These are phyloP conservation scores for Gallinago undulata DNA, from an alignment of 2,113 vertebrate species.

Conservation along the genomic window DNA sequence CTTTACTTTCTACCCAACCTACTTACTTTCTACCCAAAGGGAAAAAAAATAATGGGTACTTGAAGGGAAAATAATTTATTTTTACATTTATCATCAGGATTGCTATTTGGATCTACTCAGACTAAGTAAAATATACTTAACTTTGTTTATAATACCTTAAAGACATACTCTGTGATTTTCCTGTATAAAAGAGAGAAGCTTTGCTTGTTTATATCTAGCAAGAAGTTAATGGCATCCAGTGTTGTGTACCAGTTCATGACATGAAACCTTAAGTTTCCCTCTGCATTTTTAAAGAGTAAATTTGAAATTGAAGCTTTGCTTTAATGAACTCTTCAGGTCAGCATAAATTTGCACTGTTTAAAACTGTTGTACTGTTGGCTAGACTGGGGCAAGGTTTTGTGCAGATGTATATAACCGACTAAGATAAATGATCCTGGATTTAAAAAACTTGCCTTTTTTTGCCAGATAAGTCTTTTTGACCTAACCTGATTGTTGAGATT, in stretches of 20 bases:
- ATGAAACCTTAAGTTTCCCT: background rate
- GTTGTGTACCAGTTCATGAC: background rate
- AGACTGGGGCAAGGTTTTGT: background rate
- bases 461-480: background rate
- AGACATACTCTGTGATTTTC: background rate
- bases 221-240: background rate
- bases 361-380: background rate
- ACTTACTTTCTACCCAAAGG: background rate
- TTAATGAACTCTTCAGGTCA: background rate
- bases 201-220: background rate
- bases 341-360: background rate
- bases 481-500: background rate
- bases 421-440: background rate
- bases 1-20: background rate
- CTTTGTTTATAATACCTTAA: background rate
- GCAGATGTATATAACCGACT: accelerated
- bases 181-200: background rate
- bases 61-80: background rate
- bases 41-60: background rate
- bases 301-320: background rate
- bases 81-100: background rate
- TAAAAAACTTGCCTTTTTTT: background rate
- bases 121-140: background rate
- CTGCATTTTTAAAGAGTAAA: background rate
- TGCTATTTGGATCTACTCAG: background rate